A percentile compares a stretch with the other conserved stretches of the same genome.
Conservation (phyloP, 1,140 invertebrate species). For the Drosophila tristis region DNA sequence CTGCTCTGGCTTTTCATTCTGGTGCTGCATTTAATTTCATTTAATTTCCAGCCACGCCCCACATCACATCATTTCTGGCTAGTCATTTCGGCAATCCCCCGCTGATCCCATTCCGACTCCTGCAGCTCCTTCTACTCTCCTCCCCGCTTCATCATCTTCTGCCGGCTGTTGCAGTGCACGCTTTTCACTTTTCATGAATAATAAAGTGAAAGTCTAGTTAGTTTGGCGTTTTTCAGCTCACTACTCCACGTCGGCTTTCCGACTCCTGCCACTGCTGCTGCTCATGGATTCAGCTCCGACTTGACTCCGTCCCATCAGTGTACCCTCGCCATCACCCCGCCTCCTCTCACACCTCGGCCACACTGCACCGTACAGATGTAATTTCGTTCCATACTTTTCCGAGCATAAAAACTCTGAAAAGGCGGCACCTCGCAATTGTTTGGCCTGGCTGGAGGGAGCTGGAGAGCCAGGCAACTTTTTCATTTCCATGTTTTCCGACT, state of each 20-base stretch:
- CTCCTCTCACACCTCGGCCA: slow-evolving; percentile 6
- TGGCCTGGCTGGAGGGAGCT: slow-evolving; percentile 3
- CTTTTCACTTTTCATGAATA: slow-evolving; percentile 82
- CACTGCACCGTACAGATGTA: slow-evolving; percentile 72
- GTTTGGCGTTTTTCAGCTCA: slow-evolving; percentile 68
- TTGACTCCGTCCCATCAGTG: slow-evolving; percentile 12
- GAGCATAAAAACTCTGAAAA: slow-evolving; percentile 55
- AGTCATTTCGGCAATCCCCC: slow-evolving; percentile 77
- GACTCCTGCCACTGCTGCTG: slow-evolving; percentile 14
- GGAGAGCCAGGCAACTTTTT: slow-evolving; percentile 39
- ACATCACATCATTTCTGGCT: slow-evolving; percentile 68
- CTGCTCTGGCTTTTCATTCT: slow-evolving; percentile 26
- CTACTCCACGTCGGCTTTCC: slow-evolving; percentile 52
- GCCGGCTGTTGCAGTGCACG: slow-evolving; percentile 60
- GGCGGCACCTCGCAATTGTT: slow-evolving; percentile 58
- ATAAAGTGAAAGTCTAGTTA: slow-evolving; percentile 83
- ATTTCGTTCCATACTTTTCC: slow-evolving; percentile 79
- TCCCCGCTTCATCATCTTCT: slow-evolving; percentile 25
- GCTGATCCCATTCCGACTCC: slow-evolving; percentile 18
- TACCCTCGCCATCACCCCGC: neutral
- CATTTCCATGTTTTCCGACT: slow-evolving; percentile 63
- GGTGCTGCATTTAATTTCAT: slow-evolving; percentile 76
- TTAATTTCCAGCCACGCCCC: slow-evolving; percentile 71
- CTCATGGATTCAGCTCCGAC: slow-evolving; percentile 24
- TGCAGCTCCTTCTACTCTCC: slow-evolving; percentile 8